Percentiles rank a stretch among this genome's conserved stretches.
Evolutionary conservation across 2,113 vertebrate genomes (phyloP).

Genomic region (cattle (Bos taurus)): ARS-UCD2.0 NC_037328.1:116933001-116933500

Average conservation of each 20-base stretch:
- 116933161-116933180: background rate
- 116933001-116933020: conserved; percentile 85
- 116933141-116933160: background rate
- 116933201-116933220: background rate
- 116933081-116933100: conserved; percentile 83
- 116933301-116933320: background rate
- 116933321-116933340: background rate
- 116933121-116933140: background rate
- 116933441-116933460: background rate
- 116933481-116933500: background rate
- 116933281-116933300: background rate
- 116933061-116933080: conserved; percentile 85
- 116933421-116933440: background rate
- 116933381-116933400: background rate
- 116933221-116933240: background rate
- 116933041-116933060: conserved; percentile 82
- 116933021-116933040: conserved; percentile 85
- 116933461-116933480: background rate
- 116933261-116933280: background rate
- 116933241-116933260: background rate
- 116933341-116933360: background rate
- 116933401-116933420: background rate
- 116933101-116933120: conserved; percentile 35
- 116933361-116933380: accelerated
- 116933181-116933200: background rate